Evolutionary conservation across 2,888 invertebrate genomes (phyloP).

Genomic region (Andrena dorsata): DNA sequence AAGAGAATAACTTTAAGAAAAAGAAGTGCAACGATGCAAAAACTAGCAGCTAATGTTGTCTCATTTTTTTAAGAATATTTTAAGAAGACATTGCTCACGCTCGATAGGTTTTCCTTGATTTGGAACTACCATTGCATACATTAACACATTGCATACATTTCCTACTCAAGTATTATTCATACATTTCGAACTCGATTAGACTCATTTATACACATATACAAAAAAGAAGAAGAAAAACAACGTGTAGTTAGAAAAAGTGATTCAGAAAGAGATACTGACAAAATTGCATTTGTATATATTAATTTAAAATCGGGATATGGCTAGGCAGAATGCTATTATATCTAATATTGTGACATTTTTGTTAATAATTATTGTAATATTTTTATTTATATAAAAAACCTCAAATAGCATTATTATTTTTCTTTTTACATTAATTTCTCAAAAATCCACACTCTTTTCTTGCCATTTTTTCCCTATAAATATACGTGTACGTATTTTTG

Average conservation of each 20-base stretch:
- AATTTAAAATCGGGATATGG: conserved; percentile 62
- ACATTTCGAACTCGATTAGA: conserved; percentile 43
- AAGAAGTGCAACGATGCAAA: conserved; percentile 34
- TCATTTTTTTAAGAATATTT: conserved; percentile 58
- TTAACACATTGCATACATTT: conserved; percentile 50
- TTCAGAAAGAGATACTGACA: conserved; percentile 30
- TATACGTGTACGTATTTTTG: conserved; percentile 21
- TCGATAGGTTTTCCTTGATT: conserved; percentile 34
- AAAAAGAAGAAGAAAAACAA: not conserved
- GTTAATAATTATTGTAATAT: conserved; percentile 76
- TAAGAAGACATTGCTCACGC: conserved; percentile 63
- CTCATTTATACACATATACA: conserved; percentile 32
- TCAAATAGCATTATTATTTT: conserved; percentile 67
- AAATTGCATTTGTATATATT: conserved; percentile 67
- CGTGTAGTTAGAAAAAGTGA: conserved; percentile 42
- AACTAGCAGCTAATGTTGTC: conserved; percentile 59
- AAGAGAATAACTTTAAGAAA: conserved; percentile 20
- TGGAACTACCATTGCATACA: conserved; percentile 38
- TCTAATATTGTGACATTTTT: conserved; percentile 71
- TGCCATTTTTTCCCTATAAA: conserved; percentile 34
- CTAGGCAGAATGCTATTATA: conserved; percentile 67
- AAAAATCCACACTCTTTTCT: conserved; percentile 32
- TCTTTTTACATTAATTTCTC: conserved; percentile 64
- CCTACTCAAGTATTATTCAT: conserved; percentile 65
- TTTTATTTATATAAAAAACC: conserved; percentile 79